phyloP scores from a whole-genome alignment of 2,888 invertebrate species.

The Calameuta pallipes region DNA sequence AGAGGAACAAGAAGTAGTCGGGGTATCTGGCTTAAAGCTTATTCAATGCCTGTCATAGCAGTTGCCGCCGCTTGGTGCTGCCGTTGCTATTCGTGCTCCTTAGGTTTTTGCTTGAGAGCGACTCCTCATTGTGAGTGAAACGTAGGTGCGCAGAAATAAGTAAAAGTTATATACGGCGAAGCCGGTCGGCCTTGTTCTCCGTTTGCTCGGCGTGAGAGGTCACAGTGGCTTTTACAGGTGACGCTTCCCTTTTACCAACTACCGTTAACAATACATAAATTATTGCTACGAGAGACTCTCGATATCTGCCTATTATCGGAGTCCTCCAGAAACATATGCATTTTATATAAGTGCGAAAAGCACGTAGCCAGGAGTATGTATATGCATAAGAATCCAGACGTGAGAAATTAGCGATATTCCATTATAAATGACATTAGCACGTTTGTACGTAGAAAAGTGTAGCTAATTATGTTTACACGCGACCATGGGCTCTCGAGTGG shows the following conservation, averaged over 20 bases:
- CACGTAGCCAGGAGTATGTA: background rate
- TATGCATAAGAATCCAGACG: background rate
- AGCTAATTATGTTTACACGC: background rate
- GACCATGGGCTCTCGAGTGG: background rate
- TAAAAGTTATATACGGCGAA: slow-evolving; percentile 47
- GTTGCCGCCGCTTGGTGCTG: background rate
- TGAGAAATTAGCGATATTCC: background rate
- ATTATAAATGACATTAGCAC: background rate
- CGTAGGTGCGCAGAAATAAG: slow-evolving; percentile 47
- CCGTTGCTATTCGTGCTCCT: background rate
- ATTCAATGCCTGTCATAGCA: background rate
- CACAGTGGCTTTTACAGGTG: slow-evolving; percentile 20
- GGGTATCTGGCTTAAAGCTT: background rate
- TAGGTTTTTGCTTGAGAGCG: background rate
- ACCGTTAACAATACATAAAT: background rate
- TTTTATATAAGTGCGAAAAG: background rate
- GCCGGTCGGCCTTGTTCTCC: slow-evolving; percentile 51
- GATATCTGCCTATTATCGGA: background rate
- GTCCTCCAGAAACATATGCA: background rate
- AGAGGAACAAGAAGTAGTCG: background rate
- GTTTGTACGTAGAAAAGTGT: background rate
- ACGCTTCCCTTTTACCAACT: background rate
- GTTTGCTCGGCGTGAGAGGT: slow-evolving; percentile 38
- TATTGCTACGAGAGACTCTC: background rate
- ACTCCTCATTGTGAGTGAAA: slow-evolving; percentile 33